Percentiles rank a stretch among this genome's conserved stretches.
These are phyloP conservation scores for Cremastinae sp. DNA, from an alignment of 2,888 invertebrate genomes.

Conservation along the genomic window DNA sequence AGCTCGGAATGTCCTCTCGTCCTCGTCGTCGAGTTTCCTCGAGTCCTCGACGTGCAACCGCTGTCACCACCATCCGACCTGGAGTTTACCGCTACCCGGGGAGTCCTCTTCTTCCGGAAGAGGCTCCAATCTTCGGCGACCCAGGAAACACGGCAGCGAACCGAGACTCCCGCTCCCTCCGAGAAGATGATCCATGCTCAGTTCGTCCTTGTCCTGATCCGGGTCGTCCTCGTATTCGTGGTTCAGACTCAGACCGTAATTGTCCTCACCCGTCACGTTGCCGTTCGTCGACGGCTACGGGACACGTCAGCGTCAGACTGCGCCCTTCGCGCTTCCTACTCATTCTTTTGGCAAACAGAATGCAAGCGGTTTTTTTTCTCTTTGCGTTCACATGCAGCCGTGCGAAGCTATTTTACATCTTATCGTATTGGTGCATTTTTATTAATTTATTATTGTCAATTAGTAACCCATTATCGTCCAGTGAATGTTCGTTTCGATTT, in stretches of 20 bases:
- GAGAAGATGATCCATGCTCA: slow-evolving; percentile 77
- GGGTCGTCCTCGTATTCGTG: slow-evolving; percentile 87
- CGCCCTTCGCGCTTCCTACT: slow-evolving; percentile 71
- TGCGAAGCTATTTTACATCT: slow-evolving; percentile 74
- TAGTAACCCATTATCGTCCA: slow-evolving; percentile 34
- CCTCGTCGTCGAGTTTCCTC: slow-evolving; percentile 64
- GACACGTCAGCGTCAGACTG: slow-evolving; percentile 77
- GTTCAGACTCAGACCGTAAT: slow-evolving; percentile 73
- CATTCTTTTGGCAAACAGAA: slow-evolving; percentile 78
- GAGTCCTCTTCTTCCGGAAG: slow-evolving; percentile 91
- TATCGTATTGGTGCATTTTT: background rate
- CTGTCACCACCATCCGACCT: slow-evolving; percentile 80
- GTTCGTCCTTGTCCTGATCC: slow-evolving; percentile 69
- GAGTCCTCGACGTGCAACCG: slow-evolving; percentile 74
- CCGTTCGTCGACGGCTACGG: slow-evolving; percentile 77
- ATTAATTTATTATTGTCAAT: slow-evolving; percentile 23
- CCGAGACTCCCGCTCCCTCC: slow-evolving; percentile 70
- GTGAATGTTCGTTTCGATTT: too few species aligned
- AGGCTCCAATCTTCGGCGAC: slow-evolving; percentile 89
- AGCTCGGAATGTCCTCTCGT: slow-evolving; percentile 56
- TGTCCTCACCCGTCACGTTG: slow-evolving; percentile 73
- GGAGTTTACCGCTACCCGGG: slow-evolving; percentile 75
- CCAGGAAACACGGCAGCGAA: slow-evolving; percentile 79
- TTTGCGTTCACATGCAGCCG: slow-evolving; percentile 77
- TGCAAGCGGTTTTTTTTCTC: slow-evolving; percentile 71